Evolutionary conservation across 1,140 invertebrate species (phyloP).

Genomic region (Dolichoris vasculosae): DNA sequence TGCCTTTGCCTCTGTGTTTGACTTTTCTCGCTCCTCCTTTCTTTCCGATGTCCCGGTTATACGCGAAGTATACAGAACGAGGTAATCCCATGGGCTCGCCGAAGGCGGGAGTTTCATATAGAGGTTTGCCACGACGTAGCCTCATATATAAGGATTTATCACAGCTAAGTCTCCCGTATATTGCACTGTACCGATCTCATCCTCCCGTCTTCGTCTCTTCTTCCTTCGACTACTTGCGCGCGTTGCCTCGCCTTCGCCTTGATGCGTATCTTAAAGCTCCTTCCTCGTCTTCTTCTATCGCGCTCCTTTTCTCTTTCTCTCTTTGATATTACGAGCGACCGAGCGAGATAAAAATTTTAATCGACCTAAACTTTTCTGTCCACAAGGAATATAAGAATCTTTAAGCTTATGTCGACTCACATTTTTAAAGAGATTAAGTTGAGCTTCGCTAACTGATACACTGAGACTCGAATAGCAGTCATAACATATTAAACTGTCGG

Average conservation of each 20-base stretch:
- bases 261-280: constrained; percentile 44
- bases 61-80: constrained; percentile 61
- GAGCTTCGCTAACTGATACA: constrained; percentile 34
- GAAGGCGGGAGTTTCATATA: constrained; percentile 70
- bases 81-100: constrained; percentile 70
- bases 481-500: constrained; percentile 45
- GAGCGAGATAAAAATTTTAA: constrained; percentile 49
- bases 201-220: constrained; percentile 51
- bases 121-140: constrained; percentile 66
- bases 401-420: constrained; percentile 47
- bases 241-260: neutral
- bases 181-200: constrained; percentile 69
- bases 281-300: constrained; percentile 22
- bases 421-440: constrained; percentile 46
- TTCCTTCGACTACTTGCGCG: constrained; percentile 37
- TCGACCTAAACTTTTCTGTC: constrained; percentile 42
- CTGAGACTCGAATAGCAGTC: neutral
- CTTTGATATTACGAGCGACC: constrained; percentile 22
- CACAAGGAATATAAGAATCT: constrained; percentile 5
- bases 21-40: constrained; percentile 3
- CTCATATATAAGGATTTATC: constrained; percentile 75
- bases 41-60: constrained; percentile 37
- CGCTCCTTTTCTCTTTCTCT: neutral
- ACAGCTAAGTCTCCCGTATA: constrained; percentile 73
- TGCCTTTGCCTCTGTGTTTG: neutral